Conservation (phyloP, 2,888 invertebrate species). For the Meteorus colon region DNA sequence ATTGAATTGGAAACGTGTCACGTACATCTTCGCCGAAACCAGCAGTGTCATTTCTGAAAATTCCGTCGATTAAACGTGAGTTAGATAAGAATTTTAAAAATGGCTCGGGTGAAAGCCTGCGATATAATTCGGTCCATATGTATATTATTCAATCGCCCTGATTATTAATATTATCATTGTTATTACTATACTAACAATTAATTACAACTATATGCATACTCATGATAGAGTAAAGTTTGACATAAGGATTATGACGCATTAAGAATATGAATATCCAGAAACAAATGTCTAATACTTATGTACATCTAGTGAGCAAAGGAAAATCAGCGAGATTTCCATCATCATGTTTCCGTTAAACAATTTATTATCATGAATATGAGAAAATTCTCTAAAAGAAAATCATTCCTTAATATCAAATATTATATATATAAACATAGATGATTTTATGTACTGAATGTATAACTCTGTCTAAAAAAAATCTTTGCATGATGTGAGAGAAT, state of each 20-base stretch:
- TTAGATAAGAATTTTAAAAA: neutral
- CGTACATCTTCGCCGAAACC: neutral
- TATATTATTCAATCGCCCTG: conserved; percentile 45
- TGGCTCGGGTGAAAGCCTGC: conserved; percentile 43
- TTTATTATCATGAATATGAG: neutral
- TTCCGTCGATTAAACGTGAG: neutral
- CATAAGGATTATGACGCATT: neutral
- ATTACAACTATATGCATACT: neutral
- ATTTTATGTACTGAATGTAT: conserved; percentile 22
- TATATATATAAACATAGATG: conserved; percentile 33
- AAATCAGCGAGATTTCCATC: neutral
- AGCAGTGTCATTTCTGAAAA: neutral
- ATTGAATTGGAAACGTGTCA: neutral
- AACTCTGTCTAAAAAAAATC: conserved; percentile 34
- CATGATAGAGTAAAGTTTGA: neutral
- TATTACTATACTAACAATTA: conserved; percentile 33
- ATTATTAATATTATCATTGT: conserved; percentile 38
- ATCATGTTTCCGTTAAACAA: neutral
- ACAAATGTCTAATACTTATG: neutral
- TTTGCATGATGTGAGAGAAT: conserved; percentile 44
- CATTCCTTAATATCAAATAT: conserved; percentile 43
- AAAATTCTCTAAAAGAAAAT: conserved; percentile 15
- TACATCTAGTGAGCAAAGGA: neutral
- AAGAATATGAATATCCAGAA: neutral
- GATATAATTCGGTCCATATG: conserved; percentile 56